Conservation (phyloP, 2,797 vertebrate species). For the Eulemur coronatus region DNA sequence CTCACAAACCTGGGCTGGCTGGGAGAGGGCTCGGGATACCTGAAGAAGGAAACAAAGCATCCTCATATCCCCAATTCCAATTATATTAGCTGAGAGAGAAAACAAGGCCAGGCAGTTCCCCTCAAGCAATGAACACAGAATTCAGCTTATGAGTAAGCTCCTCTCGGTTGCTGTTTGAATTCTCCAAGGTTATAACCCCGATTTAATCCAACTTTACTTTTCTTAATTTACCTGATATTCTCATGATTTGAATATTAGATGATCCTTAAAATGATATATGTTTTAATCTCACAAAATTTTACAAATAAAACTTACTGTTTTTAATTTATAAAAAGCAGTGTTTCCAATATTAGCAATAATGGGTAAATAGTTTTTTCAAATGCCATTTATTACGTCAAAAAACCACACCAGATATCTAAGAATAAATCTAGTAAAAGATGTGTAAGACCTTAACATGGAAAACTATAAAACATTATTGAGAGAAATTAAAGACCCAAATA, state of each 20-base stretch:
- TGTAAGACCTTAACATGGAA: neutral
- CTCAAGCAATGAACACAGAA: neutral
- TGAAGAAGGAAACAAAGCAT: neutral
- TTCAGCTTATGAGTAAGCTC: neutral
- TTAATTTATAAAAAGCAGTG: neutral
- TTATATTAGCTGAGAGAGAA: neutral
- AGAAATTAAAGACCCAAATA: slow-evolving; percentile 10
- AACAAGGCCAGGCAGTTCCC: neutral
- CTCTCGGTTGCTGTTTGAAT: neutral
- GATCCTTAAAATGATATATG: slow-evolving; percentile 7
- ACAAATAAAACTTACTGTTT: neutral
- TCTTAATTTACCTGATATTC: neutral
- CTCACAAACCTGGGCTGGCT: neutral
- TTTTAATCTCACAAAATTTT: neutral
- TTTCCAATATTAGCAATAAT: neutral
- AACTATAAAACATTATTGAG: neutral
- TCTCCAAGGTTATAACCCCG: neutral
- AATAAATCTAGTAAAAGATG: neutral
- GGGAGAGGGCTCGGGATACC: neutral
- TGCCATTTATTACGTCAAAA: neutral
- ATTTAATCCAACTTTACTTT: neutral
- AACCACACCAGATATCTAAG: neutral
- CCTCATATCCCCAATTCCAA: neutral
- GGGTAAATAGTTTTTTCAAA: neutral
- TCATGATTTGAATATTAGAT: neutral